phyloP scores from a whole-genome alignment of 1,140 invertebrate species.

The Drosophila parvula region DNA sequence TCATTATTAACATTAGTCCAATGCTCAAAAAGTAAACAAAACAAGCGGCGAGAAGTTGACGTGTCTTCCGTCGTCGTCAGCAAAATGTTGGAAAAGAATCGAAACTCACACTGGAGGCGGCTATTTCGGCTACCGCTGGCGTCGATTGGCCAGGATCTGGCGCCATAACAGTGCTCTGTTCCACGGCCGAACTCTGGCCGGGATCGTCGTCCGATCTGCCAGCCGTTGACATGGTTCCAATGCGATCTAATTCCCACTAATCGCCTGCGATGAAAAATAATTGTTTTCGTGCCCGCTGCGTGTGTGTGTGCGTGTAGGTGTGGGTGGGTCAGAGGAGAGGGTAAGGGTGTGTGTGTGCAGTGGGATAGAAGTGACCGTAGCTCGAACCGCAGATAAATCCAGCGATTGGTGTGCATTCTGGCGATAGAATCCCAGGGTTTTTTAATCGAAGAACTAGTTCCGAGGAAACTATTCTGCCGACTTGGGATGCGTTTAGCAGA shows the following conservation, averaged over 20 bases:
- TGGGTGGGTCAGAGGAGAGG: slow-evolving; percentile 9
- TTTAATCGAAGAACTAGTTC: not conserved
- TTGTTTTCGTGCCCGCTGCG: slow-evolving; percentile 40
- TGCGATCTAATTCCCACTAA: slow-evolving; percentile 30
- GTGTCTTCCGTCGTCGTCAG: slow-evolving; percentile 67
- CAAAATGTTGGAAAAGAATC: slow-evolving; percentile 38
- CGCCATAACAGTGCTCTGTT: slow-evolving; percentile 20
- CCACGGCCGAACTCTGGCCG: slow-evolving; percentile 29
- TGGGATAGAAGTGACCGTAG: slow-evolving; percentile 11
- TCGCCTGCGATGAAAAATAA: slow-evolving; percentile 40
- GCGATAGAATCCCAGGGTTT: not conserved
- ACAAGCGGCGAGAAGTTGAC: slow-evolving; percentile 20
- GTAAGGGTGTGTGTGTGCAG: slow-evolving; percentile 16
- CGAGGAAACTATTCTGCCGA: too few relatives aligned
- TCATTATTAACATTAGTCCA: not conserved
- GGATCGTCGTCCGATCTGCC: slow-evolving; percentile 67
- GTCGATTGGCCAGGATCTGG: slow-evolving; percentile 33
- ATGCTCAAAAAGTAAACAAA: slow-evolving; percentile 18
- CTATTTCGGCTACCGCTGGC: slow-evolving; percentile 58
- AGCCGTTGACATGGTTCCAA: slow-evolving; percentile 65
- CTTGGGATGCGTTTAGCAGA: too few relatives aligned
- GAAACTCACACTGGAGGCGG: slow-evolving; percentile 60
- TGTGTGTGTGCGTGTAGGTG: slow-evolving; percentile 17
- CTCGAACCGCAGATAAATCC: not conserved
- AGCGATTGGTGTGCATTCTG: not conserved